These are phyloP conservation scores for Drosophila pallidifrons DNA, from an alignment of 1,140 invertebrate species.

Conservation along the genomic window DNA sequence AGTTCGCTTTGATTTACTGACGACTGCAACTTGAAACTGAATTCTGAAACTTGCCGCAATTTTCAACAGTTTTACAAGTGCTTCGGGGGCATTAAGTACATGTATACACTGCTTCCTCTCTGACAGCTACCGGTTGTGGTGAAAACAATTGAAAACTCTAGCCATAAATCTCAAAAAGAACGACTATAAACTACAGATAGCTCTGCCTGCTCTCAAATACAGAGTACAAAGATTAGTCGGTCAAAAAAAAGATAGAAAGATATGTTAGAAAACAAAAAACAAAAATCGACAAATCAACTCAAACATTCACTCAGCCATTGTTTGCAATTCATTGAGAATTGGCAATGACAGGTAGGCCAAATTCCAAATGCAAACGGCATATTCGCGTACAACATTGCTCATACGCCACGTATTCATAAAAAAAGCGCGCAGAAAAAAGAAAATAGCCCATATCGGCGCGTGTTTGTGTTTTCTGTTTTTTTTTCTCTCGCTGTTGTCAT, in stretches of 20 bases:
- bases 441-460: conserved; percentile 20
- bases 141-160: conserved; percentile 1
- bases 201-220: background rate
- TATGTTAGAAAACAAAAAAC: too few relatives aligned
- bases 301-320: conserved; percentile 17
- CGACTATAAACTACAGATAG: background rate
- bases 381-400: conserved; percentile 50
- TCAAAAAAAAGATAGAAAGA: background rate
- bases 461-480: conserved; percentile 29
- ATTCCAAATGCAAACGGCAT: conserved; percentile 15
- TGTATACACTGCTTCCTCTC: background rate
- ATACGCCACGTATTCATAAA: conserved; percentile 47
- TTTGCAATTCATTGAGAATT: conserved; percentile 21
- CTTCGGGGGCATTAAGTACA: background rate
- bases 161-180: background rate
- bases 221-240: background rate
- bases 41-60: conserved; percentile 3
- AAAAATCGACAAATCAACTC: conserved; percentile 1
- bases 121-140: background rate
- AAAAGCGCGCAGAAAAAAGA: conserved; percentile 8
- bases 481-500: conserved; percentile 34
- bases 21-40: conserved; percentile 12
- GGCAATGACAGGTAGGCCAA: conserved; percentile 5
- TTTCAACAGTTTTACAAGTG: background rate
- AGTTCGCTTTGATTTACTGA: conserved; percentile 54